Evolutionary conservation across 2,113 vertebrate species (phyloP).

Genomic region (Lophius piscatorius): DNA sequence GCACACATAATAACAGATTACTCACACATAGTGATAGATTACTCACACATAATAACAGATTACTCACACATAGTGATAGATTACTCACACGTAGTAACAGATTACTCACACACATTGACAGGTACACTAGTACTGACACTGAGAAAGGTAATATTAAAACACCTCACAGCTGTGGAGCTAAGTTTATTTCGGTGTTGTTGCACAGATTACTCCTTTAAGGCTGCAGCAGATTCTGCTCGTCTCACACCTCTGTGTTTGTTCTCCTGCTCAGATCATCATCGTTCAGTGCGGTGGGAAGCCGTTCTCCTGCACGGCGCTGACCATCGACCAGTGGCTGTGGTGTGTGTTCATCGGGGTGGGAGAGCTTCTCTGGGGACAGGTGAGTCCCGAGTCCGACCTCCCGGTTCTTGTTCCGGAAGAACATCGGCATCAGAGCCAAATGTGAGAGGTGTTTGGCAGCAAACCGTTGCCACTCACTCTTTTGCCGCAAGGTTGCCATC

Average conservation of each 20-base stretch:
- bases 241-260: background rate
- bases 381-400: conserved; percentile 64
- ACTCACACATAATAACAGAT: too few relatives aligned
- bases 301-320: conserved; percentile 92
- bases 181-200: too few relatives aligned
- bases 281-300: conserved; percentile 97
- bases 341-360: conserved; percentile 95
- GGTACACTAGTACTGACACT: too few relatives aligned
- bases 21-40: too few relatives aligned
- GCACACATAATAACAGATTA: too few relatives aligned
- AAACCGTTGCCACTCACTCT: conserved; percentile 34
- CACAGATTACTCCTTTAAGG: too few relatives aligned
- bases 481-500: conserved; percentile 58
- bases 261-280: conserved; percentile 86
- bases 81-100: too few relatives aligned
- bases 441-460: conserved; percentile 14
- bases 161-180: too few relatives aligned
- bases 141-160: too few relatives aligned
- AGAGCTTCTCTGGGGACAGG: conserved; percentile 98
- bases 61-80: too few relatives aligned
- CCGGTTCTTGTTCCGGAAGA: background rate
- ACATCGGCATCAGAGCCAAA: background rate
- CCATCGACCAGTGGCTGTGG: conserved; percentile 95
- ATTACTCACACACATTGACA: too few relatives aligned
- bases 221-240: too few relatives aligned